Evolutionary conservation across 1,140 invertebrate species (phyloP), one percentile per base, ranked within the genome.

Genomic region (Lepidurus arcticus): DNA sequence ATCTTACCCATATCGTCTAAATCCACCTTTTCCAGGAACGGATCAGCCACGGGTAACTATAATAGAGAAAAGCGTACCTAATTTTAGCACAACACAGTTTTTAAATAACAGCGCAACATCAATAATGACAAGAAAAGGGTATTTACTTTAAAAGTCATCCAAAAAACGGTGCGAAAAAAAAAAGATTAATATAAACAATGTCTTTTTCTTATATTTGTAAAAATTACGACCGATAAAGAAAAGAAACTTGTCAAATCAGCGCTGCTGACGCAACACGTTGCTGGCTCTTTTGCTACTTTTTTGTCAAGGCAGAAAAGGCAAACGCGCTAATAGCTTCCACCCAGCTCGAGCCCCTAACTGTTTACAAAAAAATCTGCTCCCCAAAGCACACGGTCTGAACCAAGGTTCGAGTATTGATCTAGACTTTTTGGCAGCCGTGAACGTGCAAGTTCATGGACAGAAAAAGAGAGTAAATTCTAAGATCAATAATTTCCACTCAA

Each of bases 1-100:
- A 21, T 77, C 92, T 92, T 86, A 94, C 93, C 92, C 82, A 94
- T 88, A 88, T 94, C 93, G 42, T 91, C 91, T 75, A 93, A 87
- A 82, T 90, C 93, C 81, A 94, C 91, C 88, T 94, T 94, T 85
- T 95, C 93, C 85, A 95, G 84, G 85, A 95, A 95, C 34, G 93
- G 93, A 87, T 95, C 93, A 24, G 92, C 93, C 9, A 93, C 92
- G 73, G 94, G 93, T 82, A 95, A 87, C 94, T 95, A 88, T 73
- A 93, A 92, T 80, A 81, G 85, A 85, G 85, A 81, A 82, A 80
- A 83, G 79, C 76, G 13, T 76, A 47, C 7, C 42, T 43, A 76
- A 34, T 10, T 21, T 24, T 76, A 53, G 11, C n/a, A 24, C 8
- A 53, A 53, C 34, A 21, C 45, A 9, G 45, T 42, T 10, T 26